Evolutionary conservation across 1,140 invertebrate species (phyloP).

Genomic region (Euura lappo): DNA sequence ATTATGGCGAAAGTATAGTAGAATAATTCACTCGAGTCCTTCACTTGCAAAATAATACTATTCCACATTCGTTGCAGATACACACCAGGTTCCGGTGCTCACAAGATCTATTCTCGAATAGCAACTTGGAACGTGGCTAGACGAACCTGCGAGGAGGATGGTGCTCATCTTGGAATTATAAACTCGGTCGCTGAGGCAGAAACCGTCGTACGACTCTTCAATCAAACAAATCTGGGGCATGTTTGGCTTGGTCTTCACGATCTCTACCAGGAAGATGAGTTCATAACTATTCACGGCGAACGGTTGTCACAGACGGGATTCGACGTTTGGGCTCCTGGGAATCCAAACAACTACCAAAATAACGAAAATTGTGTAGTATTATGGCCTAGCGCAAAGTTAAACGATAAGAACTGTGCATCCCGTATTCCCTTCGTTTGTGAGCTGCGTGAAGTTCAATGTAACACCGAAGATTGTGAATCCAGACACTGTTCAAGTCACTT

Average conservation of each 20-base stretch:
- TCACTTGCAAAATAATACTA: no score
- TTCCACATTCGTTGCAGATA: not conserved
- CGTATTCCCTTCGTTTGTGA: not conserved
- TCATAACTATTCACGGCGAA: conserved; percentile 4
- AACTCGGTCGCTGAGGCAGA: conserved; percentile 49
- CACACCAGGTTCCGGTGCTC: conserved; percentile 43
- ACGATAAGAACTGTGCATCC: not conserved
- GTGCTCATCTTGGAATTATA: conserved; percentile 52
- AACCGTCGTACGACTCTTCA: conserved; percentile 36
- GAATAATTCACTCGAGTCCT: no score
- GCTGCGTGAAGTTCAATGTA: not conserved
- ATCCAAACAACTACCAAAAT: not conserved
- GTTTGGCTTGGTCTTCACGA: conserved; percentile 13
- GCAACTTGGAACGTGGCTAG: conserved; percentile 53
- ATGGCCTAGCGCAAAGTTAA: not conserved
- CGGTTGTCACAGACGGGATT: not conserved
- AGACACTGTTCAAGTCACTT: no score
- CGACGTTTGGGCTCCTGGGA: no score
- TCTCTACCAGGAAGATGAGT: conserved; percentile 13
- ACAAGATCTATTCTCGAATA: conserved; percentile 52
- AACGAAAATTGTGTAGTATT: not conserved
- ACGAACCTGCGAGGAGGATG: conserved; percentile 46
- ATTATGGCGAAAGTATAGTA: no score
- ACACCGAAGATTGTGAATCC: no score
- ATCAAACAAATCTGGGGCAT: not conserved